phyloP scores from a whole-genome alignment of 2,888 invertebrate species.

The Synergus gifuensis region DNA sequence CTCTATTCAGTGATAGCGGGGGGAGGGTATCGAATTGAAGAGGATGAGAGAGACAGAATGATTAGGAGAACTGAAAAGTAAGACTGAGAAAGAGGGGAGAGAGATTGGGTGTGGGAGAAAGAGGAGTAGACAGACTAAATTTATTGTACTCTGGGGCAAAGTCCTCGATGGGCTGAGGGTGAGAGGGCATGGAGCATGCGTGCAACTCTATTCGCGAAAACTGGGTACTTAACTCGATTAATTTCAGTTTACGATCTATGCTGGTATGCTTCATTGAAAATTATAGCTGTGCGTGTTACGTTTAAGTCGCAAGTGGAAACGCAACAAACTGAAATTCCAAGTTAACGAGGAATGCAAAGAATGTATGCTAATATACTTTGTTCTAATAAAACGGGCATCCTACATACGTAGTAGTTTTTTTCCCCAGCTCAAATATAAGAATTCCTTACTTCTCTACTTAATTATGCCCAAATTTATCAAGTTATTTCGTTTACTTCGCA shows the following conservation, averaged over 20 bases:
- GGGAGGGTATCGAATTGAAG: slow-evolving; percentile 38
- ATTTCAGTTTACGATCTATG: slow-evolving; percentile 52
- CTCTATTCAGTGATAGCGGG: not conserved
- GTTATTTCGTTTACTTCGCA: not conserved
- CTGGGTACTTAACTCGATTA: slow-evolving; percentile 51
- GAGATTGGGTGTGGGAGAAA: slow-evolving; percentile 24
- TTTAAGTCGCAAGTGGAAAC: slow-evolving; percentile 20
- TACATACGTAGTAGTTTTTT: not conserved
- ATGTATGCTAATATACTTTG: slow-evolving; percentile 34
- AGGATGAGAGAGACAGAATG: slow-evolving; percentile 6
- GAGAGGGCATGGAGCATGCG: slow-evolving; percentile 41
- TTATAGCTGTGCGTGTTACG: slow-evolving; percentile 47
- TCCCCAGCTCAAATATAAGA: slow-evolving; percentile 3
- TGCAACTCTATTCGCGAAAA: slow-evolving; percentile 48
- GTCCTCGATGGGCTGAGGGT: slow-evolving; percentile 6
- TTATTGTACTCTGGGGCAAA: slow-evolving; percentile 45
- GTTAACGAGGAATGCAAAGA: slow-evolving; percentile 32
- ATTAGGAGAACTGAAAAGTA: not conserved
- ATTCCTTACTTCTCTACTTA: not conserved
- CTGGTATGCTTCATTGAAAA: slow-evolving; percentile 53
- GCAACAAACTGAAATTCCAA: slow-evolving; percentile 30
- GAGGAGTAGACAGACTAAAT: slow-evolving; percentile 52
- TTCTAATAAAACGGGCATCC: slow-evolving; percentile 23
- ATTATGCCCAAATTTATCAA: not conserved
- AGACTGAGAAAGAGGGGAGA: not conserved